Conservation (phyloP, 1,140 invertebrate species). For the Drosophila leontia region DNA sequence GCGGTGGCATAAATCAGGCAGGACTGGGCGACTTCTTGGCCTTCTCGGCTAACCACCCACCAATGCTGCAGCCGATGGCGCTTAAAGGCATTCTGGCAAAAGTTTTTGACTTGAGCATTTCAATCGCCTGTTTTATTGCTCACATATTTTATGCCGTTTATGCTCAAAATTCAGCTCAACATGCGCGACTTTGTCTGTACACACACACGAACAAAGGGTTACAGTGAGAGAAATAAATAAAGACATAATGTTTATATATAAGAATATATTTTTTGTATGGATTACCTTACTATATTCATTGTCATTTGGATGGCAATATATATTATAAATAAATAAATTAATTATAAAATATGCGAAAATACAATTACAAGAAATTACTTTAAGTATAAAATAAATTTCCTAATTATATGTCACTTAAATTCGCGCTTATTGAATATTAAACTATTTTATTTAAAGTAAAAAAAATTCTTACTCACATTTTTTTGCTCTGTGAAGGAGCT, state of each 20-base stretch:
- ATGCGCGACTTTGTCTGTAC: conserved; percentile 38
- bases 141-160: conserved; percentile 84
- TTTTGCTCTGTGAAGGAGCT: conserved; percentile 43
- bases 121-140: conserved; percentile 82
- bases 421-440: neutral
- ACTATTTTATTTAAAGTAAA: neutral
- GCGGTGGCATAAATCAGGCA: conserved; percentile 75
- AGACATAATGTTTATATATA: neutral
- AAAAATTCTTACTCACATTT: neutral
- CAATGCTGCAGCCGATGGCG: conserved; percentile 66
- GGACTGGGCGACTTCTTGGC: conserved; percentile 5
- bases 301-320: no score
- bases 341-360: no score
- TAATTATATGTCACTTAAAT: neutral
- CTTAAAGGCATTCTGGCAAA: conserved; percentile 78
- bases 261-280: neutral
- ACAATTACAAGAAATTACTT: neutral
- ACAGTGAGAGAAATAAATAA: neutral
- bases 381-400: neutral
- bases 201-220: conserved; percentile 16
- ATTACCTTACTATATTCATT: no score
- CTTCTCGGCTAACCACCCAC: conserved; percentile 18
- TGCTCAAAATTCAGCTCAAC: conserved; percentile 78
- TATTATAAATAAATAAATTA: no score
- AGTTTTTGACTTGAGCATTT: conserved; percentile 82